Evolutionary conservation across 2,113 vertebrate genomes (phyloP), one percentile per base, ranked within the genome.

Genomic region (Ptilonorhynchus violaceus): DNA sequence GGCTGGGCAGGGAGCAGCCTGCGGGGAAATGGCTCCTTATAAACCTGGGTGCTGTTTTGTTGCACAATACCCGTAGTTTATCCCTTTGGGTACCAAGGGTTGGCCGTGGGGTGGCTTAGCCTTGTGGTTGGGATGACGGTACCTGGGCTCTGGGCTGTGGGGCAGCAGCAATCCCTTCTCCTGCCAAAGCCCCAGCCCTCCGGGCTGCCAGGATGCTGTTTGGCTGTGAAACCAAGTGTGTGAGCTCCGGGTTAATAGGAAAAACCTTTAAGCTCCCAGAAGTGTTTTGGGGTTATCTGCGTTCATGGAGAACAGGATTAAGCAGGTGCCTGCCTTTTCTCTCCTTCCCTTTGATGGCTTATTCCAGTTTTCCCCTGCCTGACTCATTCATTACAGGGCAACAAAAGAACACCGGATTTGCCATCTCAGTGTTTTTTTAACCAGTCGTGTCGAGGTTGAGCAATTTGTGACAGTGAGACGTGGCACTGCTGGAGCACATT

Each of bases 321-420:
- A 93, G 73, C 95, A 75, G 86, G 96, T 97, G 95, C 75, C 79
- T 97, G 85, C 89, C 72, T 95, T 92, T 86, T 93, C 62, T 88
- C 77, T 55, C 46, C 62, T 53, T 79, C 64, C 33, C 83, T 93
- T 89, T 91, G 95, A 95, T 88, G 89, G 91, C 77, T 93, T 69
- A 78, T 86, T 91, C 78, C 80, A 76, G 67, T 94, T 96, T 93
- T 82, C 77, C 77, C 93, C 67, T 62, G 69, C 88, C 84, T 96
- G 95, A 89, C 66, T 93, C 89, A 94, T 33, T 81, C 83, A 33
- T 84, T 92, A 82, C 13, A 19, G 80, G 56, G 39, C 92, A 91
- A 91, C 67, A 93, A 74, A 92, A 60, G 76, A 93, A 89, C 84
- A 58, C 83, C 3, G 50, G 76, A 82, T 94, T 83, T 87, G 72